Evolutionary conservation across 2,888 invertebrate genomes (phyloP).

Genomic region (Zeuzera pyrina): DNA sequence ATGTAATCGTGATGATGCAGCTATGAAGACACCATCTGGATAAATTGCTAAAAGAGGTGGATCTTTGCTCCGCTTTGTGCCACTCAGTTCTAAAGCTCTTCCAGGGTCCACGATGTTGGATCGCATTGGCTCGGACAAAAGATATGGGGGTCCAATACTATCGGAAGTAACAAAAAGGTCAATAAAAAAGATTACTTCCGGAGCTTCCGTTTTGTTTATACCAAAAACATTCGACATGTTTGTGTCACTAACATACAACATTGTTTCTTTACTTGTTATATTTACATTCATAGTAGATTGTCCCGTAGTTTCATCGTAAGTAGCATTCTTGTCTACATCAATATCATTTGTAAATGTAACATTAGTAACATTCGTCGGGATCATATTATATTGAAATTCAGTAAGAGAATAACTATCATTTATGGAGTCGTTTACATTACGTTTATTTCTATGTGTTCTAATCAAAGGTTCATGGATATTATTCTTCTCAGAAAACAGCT

Average conservation of each 20-base stretch:
- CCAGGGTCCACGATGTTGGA: not conserved
- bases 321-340: not conserved
- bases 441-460: conserved; percentile 34
- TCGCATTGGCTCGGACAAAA: conserved; percentile 17
- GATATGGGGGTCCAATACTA: conserved; percentile 21
- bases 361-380: not conserved
- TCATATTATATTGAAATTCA: conserved; percentile 5
- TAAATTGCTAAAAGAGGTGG: conserved; percentile 33
- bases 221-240: too few species aligned
- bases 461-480: conserved; percentile 14
- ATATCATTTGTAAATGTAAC: not conserved
- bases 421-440: conserved; percentile 18
- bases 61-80: too few species aligned
- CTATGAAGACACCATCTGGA: conserved; percentile 45
- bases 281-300: conserved; percentile 12
- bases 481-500: conserved; percentile 10
- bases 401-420: conserved; percentile 9
- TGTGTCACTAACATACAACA: too few species aligned
- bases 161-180: conserved; percentile 34
- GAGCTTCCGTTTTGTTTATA: too few species aligned
- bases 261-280: too few species aligned
- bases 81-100: not conserved
- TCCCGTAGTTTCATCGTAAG: not conserved
- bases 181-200: conserved; percentile 34
- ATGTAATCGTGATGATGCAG: conserved; percentile 39